Conservation (phyloP, 2,113 vertebrate genomes). For the Boulengerochromis microlepis region DNA sequence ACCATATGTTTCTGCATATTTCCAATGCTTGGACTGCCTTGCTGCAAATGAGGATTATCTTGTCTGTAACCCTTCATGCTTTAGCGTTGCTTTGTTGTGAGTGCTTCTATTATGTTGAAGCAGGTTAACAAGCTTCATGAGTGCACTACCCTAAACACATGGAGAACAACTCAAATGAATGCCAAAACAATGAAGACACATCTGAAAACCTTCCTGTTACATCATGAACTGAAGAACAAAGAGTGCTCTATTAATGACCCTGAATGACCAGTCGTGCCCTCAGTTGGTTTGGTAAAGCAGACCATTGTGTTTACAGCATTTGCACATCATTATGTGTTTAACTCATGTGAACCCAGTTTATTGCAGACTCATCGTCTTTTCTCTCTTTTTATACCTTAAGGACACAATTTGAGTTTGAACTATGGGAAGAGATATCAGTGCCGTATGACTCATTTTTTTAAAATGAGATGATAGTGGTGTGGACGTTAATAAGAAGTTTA, state of each 20-base stretch:
- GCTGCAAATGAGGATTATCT: not conserved
- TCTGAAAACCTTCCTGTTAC: conserved; percentile 44
- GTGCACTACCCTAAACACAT: not conserved
- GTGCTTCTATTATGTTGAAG: not conserved
- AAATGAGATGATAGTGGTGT: not conserved
- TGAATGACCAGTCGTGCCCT: conserved; percentile 37
- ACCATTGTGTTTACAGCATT: conserved; percentile 36
- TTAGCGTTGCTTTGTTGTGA: not conserved
- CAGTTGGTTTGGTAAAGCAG: conserved; percentile 36
- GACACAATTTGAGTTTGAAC: not conserved
- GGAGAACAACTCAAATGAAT: not conserved
- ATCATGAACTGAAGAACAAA: conserved; percentile 44
- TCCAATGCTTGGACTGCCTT: not conserved
- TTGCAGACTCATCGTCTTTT: conserved; percentile 14
- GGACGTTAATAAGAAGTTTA: not conserved
- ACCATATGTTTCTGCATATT: not conserved
- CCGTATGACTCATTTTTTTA: fast-evolving
- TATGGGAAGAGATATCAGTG: not conserved
- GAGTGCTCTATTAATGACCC: conserved; percentile 44
- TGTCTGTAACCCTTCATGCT: not conserved
- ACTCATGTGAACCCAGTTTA: conserved; percentile 22
- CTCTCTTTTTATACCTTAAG: not conserved
- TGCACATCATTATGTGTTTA: conserved; percentile 41
- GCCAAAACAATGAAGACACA: conserved; percentile 27
- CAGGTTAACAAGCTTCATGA: not conserved